Evolutionary conservation across 1,140 invertebrate genomes (phyloP), one percentile per base, ranked within the genome.

Genomic region (Homalodisca vitripennis): DNA sequence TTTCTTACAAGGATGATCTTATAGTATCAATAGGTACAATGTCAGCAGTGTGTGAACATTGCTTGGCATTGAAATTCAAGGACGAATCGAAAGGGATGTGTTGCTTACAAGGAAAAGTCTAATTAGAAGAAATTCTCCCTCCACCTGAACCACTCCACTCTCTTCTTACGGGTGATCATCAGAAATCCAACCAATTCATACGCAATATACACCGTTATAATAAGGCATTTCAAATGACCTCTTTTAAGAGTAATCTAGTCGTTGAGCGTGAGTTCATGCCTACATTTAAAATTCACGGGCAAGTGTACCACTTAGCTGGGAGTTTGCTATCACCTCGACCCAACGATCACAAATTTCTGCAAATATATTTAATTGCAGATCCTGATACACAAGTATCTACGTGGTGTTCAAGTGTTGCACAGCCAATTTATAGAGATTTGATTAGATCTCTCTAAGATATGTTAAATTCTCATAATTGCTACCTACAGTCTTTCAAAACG

Each of bases 261-360:
- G 32, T 64, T 55, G 67, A 70, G 74, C 66, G 70, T 66, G 74
- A 75, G 73, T 78, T 77, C 72, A 75, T 75, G 71, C 73, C 78
- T 55, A 79, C 77, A 69, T 82, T 81, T 71, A 81, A 80, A 75
- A 78, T 83, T 51, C 78, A 83, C 77, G 80, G 82, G 31, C 79
- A 83, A 72, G 74, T 82, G 20, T 84, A 83, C 73, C 80, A 82
- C 73, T n/a, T n/a, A 70, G 67, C 78, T 53, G 80, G 76, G n/a
- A 77, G 76, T 74, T 53, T 82, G 60, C 57, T 78, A 46, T 78
- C 79, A 71, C 63, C 66, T 10, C 48, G 69, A 62, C 32, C 75
- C 72, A 71, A 73, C n/a, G 27, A 78, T 66, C 70, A 71, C 41
- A 76, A 79, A 75, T 81, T 80, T 80, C 71, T 80, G 34, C 78